Conservation (phyloP, 2,797 vertebrate species). For the Phaenicophaeus curvirostris region DNA sequence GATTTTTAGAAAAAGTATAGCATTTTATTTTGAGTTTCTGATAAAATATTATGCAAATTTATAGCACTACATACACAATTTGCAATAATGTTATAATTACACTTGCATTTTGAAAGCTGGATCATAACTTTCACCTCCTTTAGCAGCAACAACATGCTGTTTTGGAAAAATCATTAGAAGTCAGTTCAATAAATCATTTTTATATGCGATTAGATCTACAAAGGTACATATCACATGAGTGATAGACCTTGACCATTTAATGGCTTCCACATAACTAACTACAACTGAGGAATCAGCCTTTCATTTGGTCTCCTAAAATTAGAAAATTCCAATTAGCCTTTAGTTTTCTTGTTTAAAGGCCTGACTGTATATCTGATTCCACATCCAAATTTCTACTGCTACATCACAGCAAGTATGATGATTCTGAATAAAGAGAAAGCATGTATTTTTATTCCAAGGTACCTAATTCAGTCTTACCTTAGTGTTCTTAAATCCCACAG, state of each 20-base stretch:
- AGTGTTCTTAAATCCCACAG: conserved; percentile 91
- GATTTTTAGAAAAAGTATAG: not conserved
- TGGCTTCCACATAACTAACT: not conserved
- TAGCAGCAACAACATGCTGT: not conserved
- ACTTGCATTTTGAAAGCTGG: not conserved
- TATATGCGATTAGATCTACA: not conserved
- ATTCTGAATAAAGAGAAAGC: not conserved
- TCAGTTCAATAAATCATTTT: not conserved
- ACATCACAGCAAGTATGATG: not conserved
- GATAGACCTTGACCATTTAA: not conserved
- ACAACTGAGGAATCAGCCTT: not conserved
- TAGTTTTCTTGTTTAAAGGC: not conserved
- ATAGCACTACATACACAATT: not conserved
- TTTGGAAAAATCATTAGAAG: not conserved
- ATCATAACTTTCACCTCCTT: not conserved
- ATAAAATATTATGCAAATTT: not conserved
- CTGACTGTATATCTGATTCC: not conserved
- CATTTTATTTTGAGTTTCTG: not conserved
- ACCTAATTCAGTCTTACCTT: conserved; percentile 75
- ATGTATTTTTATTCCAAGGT: not conserved
- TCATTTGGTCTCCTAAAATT: not conserved
- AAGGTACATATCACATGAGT: not conserved
- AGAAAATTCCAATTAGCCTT: not conserved
- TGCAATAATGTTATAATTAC: not conserved
- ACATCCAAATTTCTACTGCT: not conserved